Evolutionary conservation across 2,797 vertebrate genomes (phyloP).

Genomic region (Peromyscus aztecus): DNA sequence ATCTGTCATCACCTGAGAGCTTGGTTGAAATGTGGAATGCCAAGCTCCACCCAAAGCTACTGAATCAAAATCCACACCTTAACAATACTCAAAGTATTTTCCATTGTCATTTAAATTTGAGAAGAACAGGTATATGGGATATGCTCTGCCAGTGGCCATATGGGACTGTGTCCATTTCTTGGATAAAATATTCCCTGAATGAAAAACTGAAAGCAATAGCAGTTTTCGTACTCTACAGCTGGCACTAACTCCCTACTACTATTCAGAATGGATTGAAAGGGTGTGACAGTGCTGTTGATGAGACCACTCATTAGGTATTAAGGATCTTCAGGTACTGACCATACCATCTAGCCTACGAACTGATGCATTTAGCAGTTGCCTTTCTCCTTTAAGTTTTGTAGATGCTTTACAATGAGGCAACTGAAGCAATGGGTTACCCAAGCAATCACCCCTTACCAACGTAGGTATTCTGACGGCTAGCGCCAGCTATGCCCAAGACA

Average conservation of each 20-base stretch:
- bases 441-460: not conserved
- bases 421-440: not conserved
- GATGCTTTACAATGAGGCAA: not conserved
- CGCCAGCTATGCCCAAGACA: not conserved
- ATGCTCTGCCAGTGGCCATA: not conserved
- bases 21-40: not conserved
- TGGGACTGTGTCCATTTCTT: not conserved
- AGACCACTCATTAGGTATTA: not conserved
- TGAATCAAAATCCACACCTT: not conserved
- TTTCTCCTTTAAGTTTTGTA: not conserved
- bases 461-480: not conserved
- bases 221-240: not conserved
- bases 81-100: not conserved
- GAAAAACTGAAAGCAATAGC: not conserved
- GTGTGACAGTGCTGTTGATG: not conserved
- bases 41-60: not conserved
- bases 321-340: not conserved
- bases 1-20: not conserved
- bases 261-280: not conserved
- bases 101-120: not conserved
- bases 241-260: not conserved
- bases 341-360: not conserved
- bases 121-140: not conserved
- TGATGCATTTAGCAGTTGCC: not conserved
- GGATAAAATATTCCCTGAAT: conserved; percentile 4